Conservation (phyloP, 2,797 vertebrate species). For the Pipistrellus nathusii region DNA sequence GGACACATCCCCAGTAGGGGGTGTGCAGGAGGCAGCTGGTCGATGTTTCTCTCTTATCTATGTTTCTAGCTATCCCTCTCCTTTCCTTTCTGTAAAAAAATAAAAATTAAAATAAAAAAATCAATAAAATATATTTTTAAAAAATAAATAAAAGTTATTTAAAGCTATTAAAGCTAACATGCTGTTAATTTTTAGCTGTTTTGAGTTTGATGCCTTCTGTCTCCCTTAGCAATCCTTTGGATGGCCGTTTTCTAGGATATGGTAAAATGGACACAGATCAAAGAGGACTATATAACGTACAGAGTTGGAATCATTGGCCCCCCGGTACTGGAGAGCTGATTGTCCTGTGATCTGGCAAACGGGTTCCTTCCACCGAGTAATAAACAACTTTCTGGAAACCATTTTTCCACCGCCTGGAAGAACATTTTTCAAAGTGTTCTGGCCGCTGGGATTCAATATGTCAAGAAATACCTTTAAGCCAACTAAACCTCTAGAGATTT, state of each 20-base stretch:
- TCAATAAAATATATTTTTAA: no score
- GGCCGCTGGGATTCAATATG: constrained; percentile 60
- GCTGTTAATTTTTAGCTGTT: constrained; percentile 16
- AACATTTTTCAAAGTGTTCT: constrained; percentile 63
- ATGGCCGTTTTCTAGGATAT: neutral
- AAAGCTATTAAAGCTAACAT: neutral
- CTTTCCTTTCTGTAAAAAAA: no score
- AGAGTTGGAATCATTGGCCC: neutral
- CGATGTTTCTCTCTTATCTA: no score
- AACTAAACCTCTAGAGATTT: constrained; percentile 67
- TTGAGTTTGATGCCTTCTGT: neutral
- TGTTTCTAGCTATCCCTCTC: no score
- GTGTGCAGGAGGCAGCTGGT: no score
- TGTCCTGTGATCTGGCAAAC: constrained; percentile 28
- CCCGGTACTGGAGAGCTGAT: neutral
- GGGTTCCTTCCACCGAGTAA: constrained; percentile 33
- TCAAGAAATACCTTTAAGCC: constrained; percentile 71
- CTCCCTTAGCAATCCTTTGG: neutral
- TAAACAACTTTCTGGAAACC: constrained; percentile 62
- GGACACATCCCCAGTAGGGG: no score
- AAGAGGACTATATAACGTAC: neutral
- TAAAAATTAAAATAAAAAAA: no score
- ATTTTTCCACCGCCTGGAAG: constrained; percentile 58
- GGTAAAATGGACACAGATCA: neutral
- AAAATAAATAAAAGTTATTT: neutral